Evolutionary conservation across 2,888 invertebrate genomes (phyloP).

Genomic region (Oscheius myriophilus): DNA sequence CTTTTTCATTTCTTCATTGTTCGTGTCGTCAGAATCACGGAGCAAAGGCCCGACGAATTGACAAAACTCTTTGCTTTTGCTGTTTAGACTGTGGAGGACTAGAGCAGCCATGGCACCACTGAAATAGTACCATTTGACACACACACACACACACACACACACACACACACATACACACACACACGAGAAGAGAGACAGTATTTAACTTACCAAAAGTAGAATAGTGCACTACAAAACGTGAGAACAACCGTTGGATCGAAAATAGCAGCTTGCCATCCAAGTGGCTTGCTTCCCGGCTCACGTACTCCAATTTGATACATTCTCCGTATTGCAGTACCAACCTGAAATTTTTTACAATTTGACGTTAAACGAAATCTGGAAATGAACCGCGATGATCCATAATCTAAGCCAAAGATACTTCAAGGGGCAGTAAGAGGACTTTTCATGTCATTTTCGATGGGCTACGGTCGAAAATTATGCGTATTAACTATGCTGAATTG

Average conservation of each 20-base stretch:
- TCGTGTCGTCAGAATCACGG: background rate
- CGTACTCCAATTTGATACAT: conserved; percentile 40
- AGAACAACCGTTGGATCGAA: conserved; percentile 49
- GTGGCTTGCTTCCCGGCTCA: background rate
- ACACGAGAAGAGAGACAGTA: too few species aligned
- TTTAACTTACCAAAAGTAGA: conserved; percentile 46
- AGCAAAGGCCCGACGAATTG: conserved; percentile 7
- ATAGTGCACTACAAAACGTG: conserved; percentile 47
- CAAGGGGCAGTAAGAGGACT: too few species aligned
- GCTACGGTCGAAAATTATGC: too few species aligned
- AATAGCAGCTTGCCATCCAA: conserved; percentile 23
- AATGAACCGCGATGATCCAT: too few species aligned
- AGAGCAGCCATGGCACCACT: conserved; percentile 44
- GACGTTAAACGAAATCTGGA: background rate
- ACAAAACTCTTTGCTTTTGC: background rate
- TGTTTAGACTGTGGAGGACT: background rate
- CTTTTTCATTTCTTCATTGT: background rate
- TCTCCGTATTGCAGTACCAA: conserved; percentile 40
- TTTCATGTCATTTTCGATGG: too few species aligned
- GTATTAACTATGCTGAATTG: too few species aligned
- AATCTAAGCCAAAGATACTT: too few species aligned
- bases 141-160: too few species aligned
- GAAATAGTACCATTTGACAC: too few species aligned
- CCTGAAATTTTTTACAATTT: conserved; percentile 28
- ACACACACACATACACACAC: too few species aligned